Evolutionary conservation across 1,140 invertebrate species (phyloP).

Genomic region (Drosophila repleta): DNA sequence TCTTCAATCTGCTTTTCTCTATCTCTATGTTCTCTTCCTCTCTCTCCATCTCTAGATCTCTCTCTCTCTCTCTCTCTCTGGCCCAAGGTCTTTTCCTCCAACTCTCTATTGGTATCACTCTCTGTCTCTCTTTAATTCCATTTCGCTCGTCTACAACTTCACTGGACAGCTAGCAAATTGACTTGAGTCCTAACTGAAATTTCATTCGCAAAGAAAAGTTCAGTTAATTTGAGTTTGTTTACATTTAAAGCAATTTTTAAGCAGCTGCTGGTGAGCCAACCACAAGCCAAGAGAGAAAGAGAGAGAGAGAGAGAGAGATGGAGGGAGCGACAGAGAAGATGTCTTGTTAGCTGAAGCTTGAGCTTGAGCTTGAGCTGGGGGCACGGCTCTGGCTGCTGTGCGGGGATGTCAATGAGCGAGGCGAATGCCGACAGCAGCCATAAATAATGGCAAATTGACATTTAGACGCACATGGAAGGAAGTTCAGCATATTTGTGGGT

Average conservation of each 20-base stretch:
- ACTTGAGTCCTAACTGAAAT: not conserved
- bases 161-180: not conserved
- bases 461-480: slow-evolving; percentile 49
- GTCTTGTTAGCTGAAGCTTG: no score
- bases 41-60: no score
- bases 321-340: not conserved
- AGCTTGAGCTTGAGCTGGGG: no score
- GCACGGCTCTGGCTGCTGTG: not conserved
- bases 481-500: slow-evolving; percentile 53
- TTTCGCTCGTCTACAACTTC: not conserved
- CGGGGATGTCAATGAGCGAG: slow-evolving; percentile 21
- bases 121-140: no score
- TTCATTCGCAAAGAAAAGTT: not conserved
- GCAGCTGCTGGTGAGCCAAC: slow-evolving; percentile 3
- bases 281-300: not conserved
- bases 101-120: no score
- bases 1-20: no score
- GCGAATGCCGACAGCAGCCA: slow-evolving; percentile 37
- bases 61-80: no score
- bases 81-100: no score
- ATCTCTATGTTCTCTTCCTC: no score
- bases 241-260: not conserved
- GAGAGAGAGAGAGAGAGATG: not conserved
- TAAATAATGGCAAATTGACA: slow-evolving; percentile 70
- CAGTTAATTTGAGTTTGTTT: not conserved